These are phyloP conservation scores for Metalampra italica DNA, from an alignment of 2,888 invertebrate genomes.

Conservation along the genomic window DNA sequence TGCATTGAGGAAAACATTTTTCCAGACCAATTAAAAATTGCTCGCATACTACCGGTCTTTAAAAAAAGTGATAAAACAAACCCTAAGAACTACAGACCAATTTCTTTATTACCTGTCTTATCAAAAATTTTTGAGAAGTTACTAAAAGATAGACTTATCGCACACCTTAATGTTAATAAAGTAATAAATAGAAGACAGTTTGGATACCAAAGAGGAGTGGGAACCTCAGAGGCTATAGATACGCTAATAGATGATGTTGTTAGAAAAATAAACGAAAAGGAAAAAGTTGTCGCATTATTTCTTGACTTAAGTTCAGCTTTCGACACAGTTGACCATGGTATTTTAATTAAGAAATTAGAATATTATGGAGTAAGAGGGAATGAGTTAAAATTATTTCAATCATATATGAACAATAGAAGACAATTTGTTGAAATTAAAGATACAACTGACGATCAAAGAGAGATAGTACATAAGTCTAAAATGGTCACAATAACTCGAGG, in stretches of 20 bases:
- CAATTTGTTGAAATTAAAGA: too few relatives aligned
- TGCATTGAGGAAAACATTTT: neutral
- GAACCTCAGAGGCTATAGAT: neutral
- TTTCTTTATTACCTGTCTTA: neutral
- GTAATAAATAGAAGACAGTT: neutral
- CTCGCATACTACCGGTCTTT: neutral
- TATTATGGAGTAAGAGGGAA: neutral
- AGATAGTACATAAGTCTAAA: too few relatives aligned
- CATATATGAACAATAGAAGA: too few relatives aligned
- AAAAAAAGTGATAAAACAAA: neutral
- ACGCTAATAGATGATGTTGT: neutral
- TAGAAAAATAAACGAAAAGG: neutral
- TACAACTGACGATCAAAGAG: too few relatives aligned
- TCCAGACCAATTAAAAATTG: too few relatives aligned
- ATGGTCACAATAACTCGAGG: too few relatives aligned
- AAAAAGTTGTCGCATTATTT: neutral
- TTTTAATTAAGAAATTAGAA: neutral
- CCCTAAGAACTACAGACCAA: too few relatives aligned
- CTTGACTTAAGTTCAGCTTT: neutral
- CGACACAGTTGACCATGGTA: neutral
- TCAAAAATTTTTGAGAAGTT: neutral
- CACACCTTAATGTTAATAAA: neutral
- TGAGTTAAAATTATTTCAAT: neutral
- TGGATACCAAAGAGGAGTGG: neutral
- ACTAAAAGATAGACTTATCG: neutral